Conservation (phyloP, 2,113 vertebrate genomes). For the Clinocottus analis region DNA sequence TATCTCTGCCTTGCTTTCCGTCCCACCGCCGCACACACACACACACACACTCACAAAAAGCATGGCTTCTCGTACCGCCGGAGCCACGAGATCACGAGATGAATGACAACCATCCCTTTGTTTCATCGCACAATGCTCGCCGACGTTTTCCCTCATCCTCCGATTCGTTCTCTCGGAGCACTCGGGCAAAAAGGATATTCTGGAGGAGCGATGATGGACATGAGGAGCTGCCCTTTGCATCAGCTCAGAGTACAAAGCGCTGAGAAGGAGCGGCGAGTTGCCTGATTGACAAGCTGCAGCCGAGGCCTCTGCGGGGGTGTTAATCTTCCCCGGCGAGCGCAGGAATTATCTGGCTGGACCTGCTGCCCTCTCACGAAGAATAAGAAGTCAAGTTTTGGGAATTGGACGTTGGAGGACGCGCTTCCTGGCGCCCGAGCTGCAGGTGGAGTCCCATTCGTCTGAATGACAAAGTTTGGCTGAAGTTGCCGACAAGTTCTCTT, state of each 20-base stretch:
- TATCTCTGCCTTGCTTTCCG: conserved; percentile 45
- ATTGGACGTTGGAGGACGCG: conserved; percentile 37
- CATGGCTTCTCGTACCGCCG: conserved; percentile 18
- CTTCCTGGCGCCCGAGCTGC: too few relatives aligned
- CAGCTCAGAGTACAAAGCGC: conserved; percentile 67
- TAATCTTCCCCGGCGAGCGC: conserved; percentile 63
- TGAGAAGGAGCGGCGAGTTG: conserved; percentile 33
- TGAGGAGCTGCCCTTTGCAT: conserved; percentile 49
- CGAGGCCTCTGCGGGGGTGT: conserved; percentile 36
- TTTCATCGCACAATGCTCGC: conserved; percentile 33
- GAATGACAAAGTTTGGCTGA: conserved; percentile 19
- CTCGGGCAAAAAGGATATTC: conserved; percentile 18
- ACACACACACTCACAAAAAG: conserved; percentile 24
- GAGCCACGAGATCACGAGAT: conserved; percentile 41
- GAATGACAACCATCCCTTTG: conserved; percentile 53
- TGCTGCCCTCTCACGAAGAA: conserved; percentile 50
- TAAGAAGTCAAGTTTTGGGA: conserved; percentile 52
- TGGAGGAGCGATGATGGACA: conserved; percentile 48
- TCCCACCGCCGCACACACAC: too few relatives aligned
- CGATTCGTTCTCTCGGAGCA: conserved; percentile 1
- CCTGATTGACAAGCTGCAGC: conserved; percentile 65
- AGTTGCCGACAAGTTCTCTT: neutral
- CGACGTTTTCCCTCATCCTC: neutral
- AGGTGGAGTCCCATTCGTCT: conserved; percentile 15
- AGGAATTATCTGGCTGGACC: conserved; percentile 59